These are phyloP conservation scores for Pocillopora damicornis DNA, from an alignment of 64 coral and sea anemone species.

Conservation along the genomic window DNA sequence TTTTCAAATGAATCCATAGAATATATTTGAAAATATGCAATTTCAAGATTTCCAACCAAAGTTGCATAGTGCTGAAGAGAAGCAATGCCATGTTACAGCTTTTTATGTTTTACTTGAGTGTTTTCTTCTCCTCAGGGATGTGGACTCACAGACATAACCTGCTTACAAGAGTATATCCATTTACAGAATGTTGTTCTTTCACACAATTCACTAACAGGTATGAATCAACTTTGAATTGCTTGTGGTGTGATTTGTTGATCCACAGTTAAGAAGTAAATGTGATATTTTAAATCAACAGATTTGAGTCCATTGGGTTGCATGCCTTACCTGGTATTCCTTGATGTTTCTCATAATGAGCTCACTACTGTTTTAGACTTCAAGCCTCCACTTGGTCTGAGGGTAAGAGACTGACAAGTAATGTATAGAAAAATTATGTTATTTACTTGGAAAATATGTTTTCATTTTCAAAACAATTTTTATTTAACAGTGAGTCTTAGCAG, in stretches of 20 bases:
- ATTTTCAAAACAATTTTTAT: neutral
- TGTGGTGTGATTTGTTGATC: neutral
- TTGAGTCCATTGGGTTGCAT: conserved; percentile 82
- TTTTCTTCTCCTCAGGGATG: conserved; percentile 54
- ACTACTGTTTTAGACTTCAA: conserved; percentile 76
- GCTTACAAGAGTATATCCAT: conserved; percentile 63
- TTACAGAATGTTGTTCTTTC: conserved; percentile 88
- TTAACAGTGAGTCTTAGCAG: neutral
- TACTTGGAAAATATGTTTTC: neutral
- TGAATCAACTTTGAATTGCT: neutral
- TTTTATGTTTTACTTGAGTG: neutral
- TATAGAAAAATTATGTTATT: neutral
- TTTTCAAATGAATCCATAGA: no score
- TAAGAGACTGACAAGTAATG: conserved; percentile 29
- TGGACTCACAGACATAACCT: conserved; percentile 68
- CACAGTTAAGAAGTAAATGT: neutral
- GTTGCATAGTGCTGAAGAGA: neutral
- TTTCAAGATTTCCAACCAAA: no score
- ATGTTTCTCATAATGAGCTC: conserved; percentile 93
- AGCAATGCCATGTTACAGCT: neutral
- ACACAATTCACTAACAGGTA: conserved; percentile 90
- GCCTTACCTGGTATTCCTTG: conserved; percentile 69
- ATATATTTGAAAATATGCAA: no score
- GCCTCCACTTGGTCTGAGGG: conserved; percentile 80
- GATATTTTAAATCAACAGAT: conserved; percentile 26